These are phyloP conservation scores for Isaurus tuberculatus DNA, from an alignment of 92 coral and sea anemone species.

Conservation along the genomic window DNA sequence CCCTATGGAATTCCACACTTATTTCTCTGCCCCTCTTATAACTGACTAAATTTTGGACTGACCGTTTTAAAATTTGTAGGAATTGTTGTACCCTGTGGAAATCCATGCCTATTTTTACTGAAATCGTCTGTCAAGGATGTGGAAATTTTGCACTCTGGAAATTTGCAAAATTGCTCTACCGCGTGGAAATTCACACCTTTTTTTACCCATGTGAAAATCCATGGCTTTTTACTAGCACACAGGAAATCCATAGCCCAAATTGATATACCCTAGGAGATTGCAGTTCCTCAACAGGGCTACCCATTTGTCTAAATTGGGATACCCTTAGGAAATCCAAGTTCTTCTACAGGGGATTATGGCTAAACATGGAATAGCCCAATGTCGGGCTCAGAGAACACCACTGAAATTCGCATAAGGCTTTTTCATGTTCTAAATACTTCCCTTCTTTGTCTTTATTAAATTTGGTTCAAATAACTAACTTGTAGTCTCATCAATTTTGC, in stretches of 20 bases:
- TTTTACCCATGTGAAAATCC: neutral
- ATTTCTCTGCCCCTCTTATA: neutral
- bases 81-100: slow-evolving; percentile 4
- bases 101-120: neutral
- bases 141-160: slow-evolving; percentile 2
- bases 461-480: slow-evolving; percentile 6
- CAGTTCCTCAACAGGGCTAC: slow-evolving; percentile 1
- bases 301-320: neutral
- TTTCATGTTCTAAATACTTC: neutral
- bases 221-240: neutral
- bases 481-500: slow-evolving; percentile 3
- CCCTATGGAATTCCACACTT: slow-evolving; percentile 2
- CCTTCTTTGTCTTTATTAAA: neutral
- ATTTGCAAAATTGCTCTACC: slow-evolving; percentile 4
- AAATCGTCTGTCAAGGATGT: slow-evolving; percentile 1
- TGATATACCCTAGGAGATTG: slow-evolving; percentile 1
- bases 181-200: neutral
- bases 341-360: slow-evolving; percentile 6
- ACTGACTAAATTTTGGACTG: neutral
- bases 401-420: neutral
- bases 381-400: slow-evolving; percentile 1
- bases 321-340: slow-evolving; percentile 5
- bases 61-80: slow-evolving; percentile 6
- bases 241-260: slow-evolving; percentile 1
- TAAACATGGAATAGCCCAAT: neutral